phyloP scores from a whole-genome alignment of 53 echinoderm and acorn worm species.

The Mesocentrotus franciscanus region DNA sequence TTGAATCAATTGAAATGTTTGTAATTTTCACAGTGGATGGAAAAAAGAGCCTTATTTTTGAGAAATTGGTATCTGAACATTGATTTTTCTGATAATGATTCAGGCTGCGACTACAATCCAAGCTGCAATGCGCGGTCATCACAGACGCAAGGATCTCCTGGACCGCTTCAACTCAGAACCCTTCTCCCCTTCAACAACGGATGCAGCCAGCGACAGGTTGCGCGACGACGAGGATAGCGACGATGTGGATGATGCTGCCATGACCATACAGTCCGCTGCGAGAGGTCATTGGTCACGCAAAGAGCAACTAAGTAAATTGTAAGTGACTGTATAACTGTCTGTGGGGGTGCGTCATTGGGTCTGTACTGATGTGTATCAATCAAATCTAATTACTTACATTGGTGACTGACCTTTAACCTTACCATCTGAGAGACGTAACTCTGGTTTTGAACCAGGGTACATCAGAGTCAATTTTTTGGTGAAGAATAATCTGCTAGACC shows the following conservation, averaged over 20 bases:
- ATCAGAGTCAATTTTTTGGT: too few relatives aligned
- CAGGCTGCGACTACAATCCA: constrained; percentile 95
- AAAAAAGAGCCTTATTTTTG: too few relatives aligned
- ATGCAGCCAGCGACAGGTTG: constrained; percentile 72
- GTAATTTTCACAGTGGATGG: too few relatives aligned
- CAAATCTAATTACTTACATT: too few relatives aligned
- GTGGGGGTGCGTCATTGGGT: too few relatives aligned
- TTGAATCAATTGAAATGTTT: too few relatives aligned
- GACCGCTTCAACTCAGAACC: constrained; percentile 68
- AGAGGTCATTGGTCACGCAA: constrained; percentile 95
- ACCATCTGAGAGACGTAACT: too few relatives aligned
- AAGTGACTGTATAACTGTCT: not conserved
- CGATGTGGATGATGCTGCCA: constrained; percentile 92
- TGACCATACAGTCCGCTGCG: constrained; percentile 93
- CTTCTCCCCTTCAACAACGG: constrained; percentile 68
- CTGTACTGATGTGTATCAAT: too few relatives aligned
- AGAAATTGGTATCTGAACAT: too few relatives aligned
- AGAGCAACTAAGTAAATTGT: constrained; percentile 85
- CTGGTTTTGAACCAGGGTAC: too few relatives aligned
- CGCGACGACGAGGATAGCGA: constrained; percentile 79
- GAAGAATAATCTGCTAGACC: too few relatives aligned
- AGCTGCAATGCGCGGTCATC: constrained; percentile 91
- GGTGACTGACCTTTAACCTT: too few relatives aligned
- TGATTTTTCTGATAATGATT: not conserved
- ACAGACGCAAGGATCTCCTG: constrained; percentile 79